Evolutionary conservation across 2,888 invertebrate species (phyloP).

Genomic region (Idaea aversata): DNA sequence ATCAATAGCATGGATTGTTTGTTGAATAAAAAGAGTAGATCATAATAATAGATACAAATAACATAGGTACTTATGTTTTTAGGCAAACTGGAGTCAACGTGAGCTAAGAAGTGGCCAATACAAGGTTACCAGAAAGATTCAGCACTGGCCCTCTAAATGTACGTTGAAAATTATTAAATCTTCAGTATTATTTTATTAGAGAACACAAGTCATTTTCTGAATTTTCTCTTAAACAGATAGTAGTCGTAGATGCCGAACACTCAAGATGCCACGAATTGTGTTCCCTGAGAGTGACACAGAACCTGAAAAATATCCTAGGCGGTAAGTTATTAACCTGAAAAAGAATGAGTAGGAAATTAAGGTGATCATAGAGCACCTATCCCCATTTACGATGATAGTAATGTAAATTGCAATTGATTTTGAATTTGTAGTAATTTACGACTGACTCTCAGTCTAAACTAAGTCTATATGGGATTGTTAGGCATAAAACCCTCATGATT

Average conservation of each 20-base stretch:
- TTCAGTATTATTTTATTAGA: neutral
- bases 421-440: no score
- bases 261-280: slow-evolving; percentile 75
- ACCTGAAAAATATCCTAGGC: slow-evolving; percentile 75
- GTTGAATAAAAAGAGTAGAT: neutral
- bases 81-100: slow-evolving; percentile 70
- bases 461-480: no score
- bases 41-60: neutral
- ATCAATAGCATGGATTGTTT: neutral
- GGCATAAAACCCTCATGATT: no score
- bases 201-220: neutral
- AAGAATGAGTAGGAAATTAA: no score
- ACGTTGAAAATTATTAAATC: slow-evolving; percentile 34
- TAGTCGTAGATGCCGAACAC: slow-evolving; percentile 64
- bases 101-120: slow-evolving; percentile 73
- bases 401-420: no score
- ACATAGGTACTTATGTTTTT: slow-evolving; percentile 25
- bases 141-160: slow-evolving; percentile 75
- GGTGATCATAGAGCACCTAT: no score
- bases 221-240: slow-evolving; percentile 49
- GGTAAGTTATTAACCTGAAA: slow-evolving; percentile 41
- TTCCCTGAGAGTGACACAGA: slow-evolving; percentile 77
- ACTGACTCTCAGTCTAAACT: no score
- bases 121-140: slow-evolving; percentile 74
- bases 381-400: no score